Conservation (phyloP, 2,113 vertebrate species). For the Halichoeres trimaculatus region DNA sequence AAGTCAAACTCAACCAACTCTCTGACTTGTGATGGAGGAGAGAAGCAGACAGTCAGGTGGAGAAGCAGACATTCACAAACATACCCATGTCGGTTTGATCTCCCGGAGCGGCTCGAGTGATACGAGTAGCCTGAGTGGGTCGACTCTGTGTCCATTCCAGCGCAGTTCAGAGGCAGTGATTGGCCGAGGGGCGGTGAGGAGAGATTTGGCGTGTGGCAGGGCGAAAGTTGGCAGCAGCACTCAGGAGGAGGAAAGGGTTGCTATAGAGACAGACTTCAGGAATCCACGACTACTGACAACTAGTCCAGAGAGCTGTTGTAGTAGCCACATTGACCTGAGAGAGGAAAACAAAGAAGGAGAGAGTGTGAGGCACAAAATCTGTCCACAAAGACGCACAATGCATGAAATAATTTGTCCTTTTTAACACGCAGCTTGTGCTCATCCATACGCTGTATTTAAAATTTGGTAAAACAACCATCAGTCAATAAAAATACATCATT, state of each 20-base stretch:
- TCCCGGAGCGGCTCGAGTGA: constrained; percentile 92
- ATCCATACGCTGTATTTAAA: constrained; percentile 6
- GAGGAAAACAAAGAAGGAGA: constrained; percentile 11
- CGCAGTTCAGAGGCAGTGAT: constrained; percentile 48
- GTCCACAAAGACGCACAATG: constrained; percentile 12
- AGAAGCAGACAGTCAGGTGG: constrained; percentile 11
- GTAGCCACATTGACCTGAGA: constrained; percentile 73
- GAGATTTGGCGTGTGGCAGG: constrained; percentile 43
- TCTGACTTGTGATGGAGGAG: constrained; percentile 5
- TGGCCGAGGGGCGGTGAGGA: constrained; percentile 47
- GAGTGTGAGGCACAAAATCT: background rate
- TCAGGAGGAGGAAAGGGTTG: constrained; percentile 61
- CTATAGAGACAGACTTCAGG: constrained; percentile 68
- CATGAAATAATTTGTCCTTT: background rate
- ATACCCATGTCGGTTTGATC: constrained; percentile 92
- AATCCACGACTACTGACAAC: constrained; percentile 60
- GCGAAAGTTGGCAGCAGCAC: constrained; percentile 32
- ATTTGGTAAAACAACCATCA: background rate
- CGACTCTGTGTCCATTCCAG: constrained; percentile 94
- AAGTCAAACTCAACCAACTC: constrained; percentile 25
- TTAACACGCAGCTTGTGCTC: background rate
- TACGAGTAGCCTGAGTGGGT: constrained; percentile 94
- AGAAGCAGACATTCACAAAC: constrained; percentile 51
- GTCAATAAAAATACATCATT: too few species aligned
- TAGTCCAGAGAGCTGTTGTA: constrained; percentile 56